A percentile compares a stretch with the other conserved stretches of the same genome.
phyloP scores from a whole-genome alignment of 37 sponge, comb jelly and placozoan genomes.

The Axinella damicornis region DNA sequence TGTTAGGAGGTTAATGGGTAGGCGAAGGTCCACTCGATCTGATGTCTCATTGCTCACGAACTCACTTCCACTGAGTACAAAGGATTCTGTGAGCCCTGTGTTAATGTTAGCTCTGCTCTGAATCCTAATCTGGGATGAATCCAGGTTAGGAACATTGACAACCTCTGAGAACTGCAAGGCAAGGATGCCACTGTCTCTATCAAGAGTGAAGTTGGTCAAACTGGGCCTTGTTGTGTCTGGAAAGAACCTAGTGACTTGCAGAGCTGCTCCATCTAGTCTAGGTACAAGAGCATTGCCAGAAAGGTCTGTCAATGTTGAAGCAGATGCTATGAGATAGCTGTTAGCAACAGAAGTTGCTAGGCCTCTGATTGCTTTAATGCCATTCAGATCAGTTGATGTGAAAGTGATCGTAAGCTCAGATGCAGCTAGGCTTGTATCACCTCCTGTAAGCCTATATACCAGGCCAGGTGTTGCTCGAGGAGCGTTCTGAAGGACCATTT shows the following conservation, averaged over 20 bases:
- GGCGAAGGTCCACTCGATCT: slow-evolving; percentile 35
- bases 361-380: slow-evolving; percentile 69
- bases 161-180: slow-evolving; percentile 73
- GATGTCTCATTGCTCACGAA: slow-evolving; percentile 37
- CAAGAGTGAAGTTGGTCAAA: slow-evolving; percentile 69
- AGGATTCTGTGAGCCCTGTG: slow-evolving; percentile 30
- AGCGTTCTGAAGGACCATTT: slow-evolving; percentile 70
- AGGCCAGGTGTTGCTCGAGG: slow-evolving; percentile 60
- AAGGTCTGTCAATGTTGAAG: slow-evolving; percentile 57
- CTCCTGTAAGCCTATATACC: slow-evolving; percentile 67
- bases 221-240: slow-evolving; percentile 71
- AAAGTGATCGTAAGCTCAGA: slow-evolving; percentile 58
- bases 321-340: slow-evolving; percentile 74
- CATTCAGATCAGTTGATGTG: slow-evolving; percentile 70
- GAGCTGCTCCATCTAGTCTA: slow-evolving; percentile 70
- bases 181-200: slow-evolving; percentile 78
- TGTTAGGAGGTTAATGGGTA: slow-evolving; percentile 42
- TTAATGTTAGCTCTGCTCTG: slow-evolving; percentile 71
- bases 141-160: slow-evolving; percentile 62
- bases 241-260: slow-evolving; percentile 33
- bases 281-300: slow-evolving; percentile 64
- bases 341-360: slow-evolving; percentile 64
- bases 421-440: background rate
- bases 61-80: slow-evolving; percentile 44
- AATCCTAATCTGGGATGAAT: slow-evolving; percentile 57